Percentiles rank a stretch among this genome's conserved stretches.
Evolutionary conservation across 2,797 vertebrate species (phyloP).

Genomic region (Sebastes nivosus): DNA sequence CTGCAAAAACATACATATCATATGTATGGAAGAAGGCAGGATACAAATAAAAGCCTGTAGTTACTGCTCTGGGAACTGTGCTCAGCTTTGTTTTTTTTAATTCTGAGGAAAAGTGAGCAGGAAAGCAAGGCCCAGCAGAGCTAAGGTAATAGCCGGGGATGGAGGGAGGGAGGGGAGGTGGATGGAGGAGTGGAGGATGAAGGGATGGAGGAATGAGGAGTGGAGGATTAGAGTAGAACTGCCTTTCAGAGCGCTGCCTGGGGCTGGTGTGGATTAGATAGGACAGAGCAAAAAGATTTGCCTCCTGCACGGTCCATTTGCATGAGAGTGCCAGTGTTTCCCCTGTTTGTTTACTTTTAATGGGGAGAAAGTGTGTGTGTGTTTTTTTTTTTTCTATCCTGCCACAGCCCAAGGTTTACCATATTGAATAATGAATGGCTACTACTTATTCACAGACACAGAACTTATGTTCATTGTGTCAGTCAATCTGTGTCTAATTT

Average conservation of each 20-base stretch:
- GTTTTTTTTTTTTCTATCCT: slow-evolving; percentile 11
- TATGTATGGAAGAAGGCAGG: neutral
- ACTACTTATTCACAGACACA: slow-evolving; percentile 38
- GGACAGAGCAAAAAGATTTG: slow-evolving; percentile 71
- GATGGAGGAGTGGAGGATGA: slow-evolving; percentile 60
- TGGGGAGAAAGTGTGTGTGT: slow-evolving; percentile 44
- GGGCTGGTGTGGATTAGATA: slow-evolving; percentile 75
- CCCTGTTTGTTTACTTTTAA: slow-evolving; percentile 74
- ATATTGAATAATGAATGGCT: slow-evolving; percentile 60
- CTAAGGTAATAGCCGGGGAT: slow-evolving; percentile 56
- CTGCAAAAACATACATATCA: slow-evolving; percentile 6
- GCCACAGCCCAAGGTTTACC: slow-evolving; percentile 57
- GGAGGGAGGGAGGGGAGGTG: slow-evolving; percentile 27
- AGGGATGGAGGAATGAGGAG: slow-evolving; percentile 68
- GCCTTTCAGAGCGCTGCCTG: slow-evolving; percentile 69
- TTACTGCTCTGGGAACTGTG: slow-evolving; percentile 46
- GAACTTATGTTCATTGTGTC: slow-evolving; percentile 40
- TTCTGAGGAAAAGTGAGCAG: slow-evolving; percentile 21
- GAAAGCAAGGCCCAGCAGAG: slow-evolving; percentile 43
- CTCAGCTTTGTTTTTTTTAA: slow-evolving; percentile 36
- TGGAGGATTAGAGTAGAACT: slow-evolving; percentile 70
- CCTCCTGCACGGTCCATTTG: slow-evolving; percentile 68
- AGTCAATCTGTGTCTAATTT: slow-evolving; percentile 51
- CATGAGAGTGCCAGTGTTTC: slow-evolving; percentile 70
- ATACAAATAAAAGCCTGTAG: neutral